Base-by-base conservation (phyloP, 2,797 vertebrate species). In the Sandelia bainsii region DNA sequence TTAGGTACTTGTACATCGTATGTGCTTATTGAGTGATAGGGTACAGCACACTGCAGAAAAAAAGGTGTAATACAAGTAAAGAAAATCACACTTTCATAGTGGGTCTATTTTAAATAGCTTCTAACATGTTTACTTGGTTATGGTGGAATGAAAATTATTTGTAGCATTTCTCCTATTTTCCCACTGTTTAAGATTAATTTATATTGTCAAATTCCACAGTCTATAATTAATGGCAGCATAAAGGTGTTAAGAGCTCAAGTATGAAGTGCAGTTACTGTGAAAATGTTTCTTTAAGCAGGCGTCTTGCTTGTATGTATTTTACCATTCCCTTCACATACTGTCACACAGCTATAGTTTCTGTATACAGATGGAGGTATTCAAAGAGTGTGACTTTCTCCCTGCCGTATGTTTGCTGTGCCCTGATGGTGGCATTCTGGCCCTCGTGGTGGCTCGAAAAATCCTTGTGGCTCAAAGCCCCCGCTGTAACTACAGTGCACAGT, bases 1-100 rank as follows among this genome's bases (percentile, higher is more conserved):
- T 6, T 32, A 39, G 37, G 12, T 13, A 39, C 37, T 13, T 8
- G 34, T 37, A 45, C 13, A n/a, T 49, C 20, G 16, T 46, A n/a
- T 40, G 52, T 44, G 14, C 44, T 46, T 39, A 52, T 9, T 46
- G 17, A 60, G n/a, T 25, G 62, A 51, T 29, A 16, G 37, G 57
- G 54, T 27, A 17, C 20, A 53, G 17, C 14, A 48, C 59, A 27
- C 44, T 40, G 34, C n/a, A 32, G 23, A 23, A 13, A 49, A 49
- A 22, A n/a, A 49, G 46, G n/a, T 14, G 27, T 40, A 54, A 46
- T 49, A 14, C 48, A 22, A 1, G 3, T 51, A 53, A 22, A 53
- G 9, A 14, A 27, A 27, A 37, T 12, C 3, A 37, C 27, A 27
- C 29, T 51, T 16, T 51, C 37, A 34, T 19, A 22, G 53, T 25